These are phyloP conservation scores for Psilopogon haemacephalus DNA, from an alignment of 2,113 vertebrate species.

Conservation along the genomic window DNA sequence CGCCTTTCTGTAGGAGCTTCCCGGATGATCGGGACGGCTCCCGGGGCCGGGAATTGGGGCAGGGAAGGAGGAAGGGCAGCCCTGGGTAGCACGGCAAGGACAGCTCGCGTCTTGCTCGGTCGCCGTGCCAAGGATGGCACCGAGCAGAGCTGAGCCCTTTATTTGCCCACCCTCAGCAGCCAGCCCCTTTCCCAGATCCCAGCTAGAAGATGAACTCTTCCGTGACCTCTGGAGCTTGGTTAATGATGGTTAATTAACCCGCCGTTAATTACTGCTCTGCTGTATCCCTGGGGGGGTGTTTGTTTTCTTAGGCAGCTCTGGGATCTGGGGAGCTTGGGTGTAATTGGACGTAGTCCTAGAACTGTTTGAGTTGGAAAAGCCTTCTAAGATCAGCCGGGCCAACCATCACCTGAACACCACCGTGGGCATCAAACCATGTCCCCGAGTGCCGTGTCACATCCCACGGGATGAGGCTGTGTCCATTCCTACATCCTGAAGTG, in stretches of 20 bases:
- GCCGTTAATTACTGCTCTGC: background rate
- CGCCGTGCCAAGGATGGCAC: background rate
- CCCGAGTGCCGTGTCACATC: too few species aligned
- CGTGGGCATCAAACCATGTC: too few species aligned
- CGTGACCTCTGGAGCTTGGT: background rate
- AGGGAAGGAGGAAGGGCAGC: background rate
- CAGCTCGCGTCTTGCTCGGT: background rate
- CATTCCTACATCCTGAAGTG: background rate
- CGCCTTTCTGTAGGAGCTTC: too few species aligned
- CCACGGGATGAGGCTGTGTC: rapidly evolving
- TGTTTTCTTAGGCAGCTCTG: too few species aligned
- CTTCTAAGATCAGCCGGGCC: too few species aligned
- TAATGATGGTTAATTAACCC: background rate
- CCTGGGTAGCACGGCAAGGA: background rate
- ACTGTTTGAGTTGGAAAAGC: too few species aligned
- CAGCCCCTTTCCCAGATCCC: background rate
- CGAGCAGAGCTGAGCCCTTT: background rate
- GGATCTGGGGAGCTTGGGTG: too few species aligned
- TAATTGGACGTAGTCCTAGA: too few species aligned
- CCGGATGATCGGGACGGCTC: background rate
- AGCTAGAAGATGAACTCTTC: background rate
- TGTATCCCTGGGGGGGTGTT: background rate
- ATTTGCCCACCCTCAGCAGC: background rate
- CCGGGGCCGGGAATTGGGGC: background rate
- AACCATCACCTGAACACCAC: too few species aligned